Base-by-base conservation (phyloP, 2,888 invertebrate genomes). In the Pheosia gnoma region DNA sequence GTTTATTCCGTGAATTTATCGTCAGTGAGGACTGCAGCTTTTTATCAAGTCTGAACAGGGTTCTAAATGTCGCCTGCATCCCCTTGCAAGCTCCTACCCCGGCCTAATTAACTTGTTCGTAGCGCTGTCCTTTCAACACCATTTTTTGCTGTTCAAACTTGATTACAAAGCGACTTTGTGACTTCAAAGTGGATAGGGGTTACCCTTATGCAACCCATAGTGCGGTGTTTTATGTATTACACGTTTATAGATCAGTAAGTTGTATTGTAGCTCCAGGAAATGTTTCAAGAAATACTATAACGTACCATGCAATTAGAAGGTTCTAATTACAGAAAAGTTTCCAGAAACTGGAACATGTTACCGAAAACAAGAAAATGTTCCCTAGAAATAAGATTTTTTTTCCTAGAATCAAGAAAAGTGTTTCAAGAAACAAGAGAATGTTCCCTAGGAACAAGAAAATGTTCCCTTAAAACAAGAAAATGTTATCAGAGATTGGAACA, bases 21-120 rank as follows among this genome's bases (percentile, higher is more conserved):
- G 25, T 25, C 25, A 0, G 2, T 25, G 25, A 25, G 25, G 2
- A 25, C 25, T 25, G 25, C 25, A 25, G 25, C 25, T 25, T 25
- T 25, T 25, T 25, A 2, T 25, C 25, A 25, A 25, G 25, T 47
- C 47, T 47, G n/a, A n/a, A 47, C n/a, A n/a, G 47, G 47, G 5
- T 9, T n/a, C 0, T 1, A 47, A 47, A 37, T 61, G 74, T 72
- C 69, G 62, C 58, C 58, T 66, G 64, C 63, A 58, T 59, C 57
- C 62, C 54, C 11, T 51, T 51, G 51, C 51, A n/a, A 49, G n/a
- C 51, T 56, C 11, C 54, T 39, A 3, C 47, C 47, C 54, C 41
- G 53, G 62, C 62, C 71, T 72, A 74, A 79, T 81, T 78, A 76
- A 74, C 76, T 74, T 72, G 74, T 77, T 72, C 78, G 69, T 74